Base-by-base conservation (phyloP, 1,140 invertebrate species). In the Drosophila rhopaloa region DNA sequence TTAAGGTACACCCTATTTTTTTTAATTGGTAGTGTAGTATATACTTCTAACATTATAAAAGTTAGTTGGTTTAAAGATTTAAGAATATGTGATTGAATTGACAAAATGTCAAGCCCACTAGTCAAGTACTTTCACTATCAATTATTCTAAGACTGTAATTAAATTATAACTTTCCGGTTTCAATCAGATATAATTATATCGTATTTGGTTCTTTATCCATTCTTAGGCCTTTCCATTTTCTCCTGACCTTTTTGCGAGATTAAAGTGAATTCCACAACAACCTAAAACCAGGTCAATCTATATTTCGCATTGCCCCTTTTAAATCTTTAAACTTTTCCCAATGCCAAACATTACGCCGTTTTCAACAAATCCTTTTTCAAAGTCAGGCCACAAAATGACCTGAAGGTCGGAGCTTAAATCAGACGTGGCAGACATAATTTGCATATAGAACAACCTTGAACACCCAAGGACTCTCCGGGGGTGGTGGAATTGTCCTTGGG, bases 341-440 rank as follows among this genome's bases (percentile, higher is more conserved):
- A 65, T 48, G 32, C 37, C 46, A 58, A 58, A 57, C 41, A n/a
- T 54, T 29, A 32, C 29, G 27, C 46, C 43, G 46, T 29, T 76
- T 19, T 11, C 8, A n/a, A 16, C 27, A 57, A 83, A 83, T 83
- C 80, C 80, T 65, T 43, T 55, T 83, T 47, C 80, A 83, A 83
- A 75, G 80, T 79, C 80, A 63, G 46, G 57, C 65, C 35, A 47
- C n/a, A 37, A 35, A 54, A 46, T n/a, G 14, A 29, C n/a, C 10
- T n/a, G 40, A 74, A 55, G 51, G 72, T 29, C 43, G 29, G 2
- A 41, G 53, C 47, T 59, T 50, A 57, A 71, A 41, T 67, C 63
- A 76, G 43, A 76, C 53, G 29, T 47, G 54, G 63, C 74, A 82
- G 61, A 86, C 65, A 70, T 40, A 46, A 71, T 85, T 81, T 75